These are phyloP conservation scores for Vireo altiloquus DNA, from an alignment of 2,113 vertebrate genomes.

Conservation along the genomic window DNA sequence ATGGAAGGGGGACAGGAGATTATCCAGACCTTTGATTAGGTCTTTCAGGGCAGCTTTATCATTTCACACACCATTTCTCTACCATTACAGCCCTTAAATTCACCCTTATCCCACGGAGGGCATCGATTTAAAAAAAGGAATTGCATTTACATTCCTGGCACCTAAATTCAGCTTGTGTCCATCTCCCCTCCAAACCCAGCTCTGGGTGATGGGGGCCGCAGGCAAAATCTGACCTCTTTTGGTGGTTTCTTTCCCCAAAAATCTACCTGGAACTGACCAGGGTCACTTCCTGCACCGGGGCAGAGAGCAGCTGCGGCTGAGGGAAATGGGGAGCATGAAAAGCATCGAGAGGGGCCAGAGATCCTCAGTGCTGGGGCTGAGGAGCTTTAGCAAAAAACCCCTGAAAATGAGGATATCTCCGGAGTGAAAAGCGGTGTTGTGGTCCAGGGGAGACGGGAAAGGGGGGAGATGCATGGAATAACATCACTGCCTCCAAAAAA, in stretches of 20 bases:
- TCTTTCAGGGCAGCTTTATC: background rate
- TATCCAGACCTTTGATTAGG: background rate
- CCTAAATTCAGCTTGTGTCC: background rate
- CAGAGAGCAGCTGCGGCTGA: background rate
- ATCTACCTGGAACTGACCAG: no score
- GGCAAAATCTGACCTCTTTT: background rate
- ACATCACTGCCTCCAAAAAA: background rate
- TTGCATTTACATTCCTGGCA: rapidly evolving
- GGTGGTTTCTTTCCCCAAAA: rapidly evolving
- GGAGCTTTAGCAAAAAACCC: background rate
- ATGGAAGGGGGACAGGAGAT: background rate
- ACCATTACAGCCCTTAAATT: background rate
- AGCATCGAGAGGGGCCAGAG: background rate
- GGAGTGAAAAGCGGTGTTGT: background rate
- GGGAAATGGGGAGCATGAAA: rapidly evolving
- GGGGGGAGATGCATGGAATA: background rate
- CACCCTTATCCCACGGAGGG: background rate
- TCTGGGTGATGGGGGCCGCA: no score
- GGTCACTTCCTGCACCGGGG: rapidly evolving
- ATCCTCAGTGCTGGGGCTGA: background rate
- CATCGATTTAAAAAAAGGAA: background rate
- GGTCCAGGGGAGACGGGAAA: rapidly evolving
- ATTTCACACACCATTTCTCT: background rate
- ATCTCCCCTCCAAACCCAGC: background rate
- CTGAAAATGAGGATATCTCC: background rate